Percentiles rank a stretch among this genome's conserved stretches.
These are phyloP conservation scores for Lophius americanus DNA, from an alignment of 2,797 vertebrate genomes.

Conservation along the genomic window DNA sequence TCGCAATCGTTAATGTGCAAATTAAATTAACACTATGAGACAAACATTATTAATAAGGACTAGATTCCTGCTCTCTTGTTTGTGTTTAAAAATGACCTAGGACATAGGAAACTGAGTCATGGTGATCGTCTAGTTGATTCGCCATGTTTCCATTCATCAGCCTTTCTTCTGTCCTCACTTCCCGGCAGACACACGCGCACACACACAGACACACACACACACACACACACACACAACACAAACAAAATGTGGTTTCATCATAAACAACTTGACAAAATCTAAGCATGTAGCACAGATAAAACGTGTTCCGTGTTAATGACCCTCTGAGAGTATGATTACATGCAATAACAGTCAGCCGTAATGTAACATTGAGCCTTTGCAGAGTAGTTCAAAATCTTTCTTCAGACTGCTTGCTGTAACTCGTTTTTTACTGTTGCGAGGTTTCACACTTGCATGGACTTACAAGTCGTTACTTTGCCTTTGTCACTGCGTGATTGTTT, in stretches of 20 bases:
- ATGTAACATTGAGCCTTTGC: constrained; percentile 58
- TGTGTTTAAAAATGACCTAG: constrained; percentile 4
- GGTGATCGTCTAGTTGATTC: constrained; percentile 27
- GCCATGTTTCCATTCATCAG: constrained; percentile 36
- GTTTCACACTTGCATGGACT: constrained; percentile 24
- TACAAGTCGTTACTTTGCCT: constrained; percentile 15
- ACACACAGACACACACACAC: constrained; percentile 1
- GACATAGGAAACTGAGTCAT: constrained; percentile 45
- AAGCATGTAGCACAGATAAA: constrained; percentile 34
- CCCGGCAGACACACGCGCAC: constrained; percentile 22
- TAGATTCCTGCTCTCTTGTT: constrained; percentile 31
- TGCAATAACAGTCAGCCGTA: constrained; percentile 46
- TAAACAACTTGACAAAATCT: constrained; percentile 39
- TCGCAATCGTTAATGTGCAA: constrained; percentile 4
- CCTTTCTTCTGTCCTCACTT: constrained; percentile 37
- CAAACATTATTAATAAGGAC: constrained; percentile 5
- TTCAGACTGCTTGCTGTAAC: constrained; percentile 25
- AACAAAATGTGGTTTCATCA: constrained; percentile 23
- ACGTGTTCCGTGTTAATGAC: constrained; percentile 53
- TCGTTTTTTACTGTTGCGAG: constrained; percentile 20
- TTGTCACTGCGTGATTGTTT: constrained; percentile 3
- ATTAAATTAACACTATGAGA: constrained; percentile 11
- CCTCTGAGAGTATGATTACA: constrained; percentile 49
- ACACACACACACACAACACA: constrained; percentile 13
- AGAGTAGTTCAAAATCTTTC: constrained; percentile 43